Evolutionary conservation across 2,113 vertebrate genomes (phyloP).

Genomic region (Rousettus leschenaultii): DNA sequence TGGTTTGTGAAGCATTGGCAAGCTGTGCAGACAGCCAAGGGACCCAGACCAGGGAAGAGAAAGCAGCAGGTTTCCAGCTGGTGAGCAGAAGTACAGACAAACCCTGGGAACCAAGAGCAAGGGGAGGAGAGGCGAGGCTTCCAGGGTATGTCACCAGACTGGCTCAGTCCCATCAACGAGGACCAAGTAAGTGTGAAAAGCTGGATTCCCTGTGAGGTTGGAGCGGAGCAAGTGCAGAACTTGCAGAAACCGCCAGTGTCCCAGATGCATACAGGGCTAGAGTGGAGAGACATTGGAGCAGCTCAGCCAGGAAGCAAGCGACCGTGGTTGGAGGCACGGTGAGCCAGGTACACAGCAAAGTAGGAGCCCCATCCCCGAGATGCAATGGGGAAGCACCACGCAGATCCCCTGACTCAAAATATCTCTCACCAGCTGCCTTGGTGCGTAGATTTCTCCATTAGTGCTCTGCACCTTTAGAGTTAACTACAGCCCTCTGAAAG

Average conservation of each 20-base stretch:
- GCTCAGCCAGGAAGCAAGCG: background rate
- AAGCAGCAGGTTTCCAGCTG: background rate
- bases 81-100: background rate
- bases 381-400: background rate
- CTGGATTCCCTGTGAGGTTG: background rate
- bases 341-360: background rate
- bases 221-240: background rate
- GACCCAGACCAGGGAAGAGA: background rate
- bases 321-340: accelerated
- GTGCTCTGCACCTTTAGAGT: background rate
- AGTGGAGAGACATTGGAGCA: background rate
- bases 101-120: background rate
- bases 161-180: background rate
- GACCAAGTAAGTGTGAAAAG: background rate
- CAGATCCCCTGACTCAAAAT: background rate
- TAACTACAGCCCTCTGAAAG: background rate
- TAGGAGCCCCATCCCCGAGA: background rate
- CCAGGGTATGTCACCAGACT: background rate
- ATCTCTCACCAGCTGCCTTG: background rate
- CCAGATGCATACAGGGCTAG: accelerated
- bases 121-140: background rate
- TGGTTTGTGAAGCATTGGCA: background rate
- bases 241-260: background rate
- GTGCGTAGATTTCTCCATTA: background rate
- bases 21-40: background rate